Conservation (phyloP, 2,888 invertebrate genomes). For the Mantis religiosa region DNA sequence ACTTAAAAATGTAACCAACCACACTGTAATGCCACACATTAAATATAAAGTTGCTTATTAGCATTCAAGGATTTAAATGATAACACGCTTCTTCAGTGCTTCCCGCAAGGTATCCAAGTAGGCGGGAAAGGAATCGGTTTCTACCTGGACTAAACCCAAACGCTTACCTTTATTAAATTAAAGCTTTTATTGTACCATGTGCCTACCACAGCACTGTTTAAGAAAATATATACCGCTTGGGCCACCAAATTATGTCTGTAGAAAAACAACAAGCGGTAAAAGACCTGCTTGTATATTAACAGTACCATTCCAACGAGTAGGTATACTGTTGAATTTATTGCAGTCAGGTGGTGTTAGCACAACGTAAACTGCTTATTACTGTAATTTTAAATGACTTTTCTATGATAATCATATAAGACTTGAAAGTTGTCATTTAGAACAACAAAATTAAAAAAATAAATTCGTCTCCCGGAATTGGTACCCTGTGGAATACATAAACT, state of each 20-base stretch:
- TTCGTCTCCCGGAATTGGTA: too few species aligned
- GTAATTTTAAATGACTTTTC: background rate
- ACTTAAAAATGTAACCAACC: background rate
- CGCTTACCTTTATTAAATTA: background rate
- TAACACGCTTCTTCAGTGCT: background rate
- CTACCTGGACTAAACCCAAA: background rate
- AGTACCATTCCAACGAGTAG: background rate
- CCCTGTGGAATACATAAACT: too few species aligned
- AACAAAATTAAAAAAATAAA: too few species aligned
- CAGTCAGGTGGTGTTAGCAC: background rate
- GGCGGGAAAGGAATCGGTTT: background rate
- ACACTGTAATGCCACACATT: background rate
- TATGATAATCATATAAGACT: too few species aligned
- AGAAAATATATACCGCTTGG: background rate
- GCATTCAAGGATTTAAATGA: conserved; percentile 19
- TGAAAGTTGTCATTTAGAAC: too few species aligned
- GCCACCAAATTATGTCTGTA: background rate
- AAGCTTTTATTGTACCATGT: background rate
- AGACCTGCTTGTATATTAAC: too few species aligned
- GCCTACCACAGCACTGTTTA: background rate
- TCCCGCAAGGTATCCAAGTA: background rate
- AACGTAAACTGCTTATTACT: background rate
- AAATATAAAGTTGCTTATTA: background rate
- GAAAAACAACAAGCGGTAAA: background rate
- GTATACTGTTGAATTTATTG: background rate